A percentile compares a stretch with the other conserved stretches of the same genome.
Evolutionary conservation across 2,113 vertebrate genomes (phyloP).

Genomic region (Prunella himalayana): DNA sequence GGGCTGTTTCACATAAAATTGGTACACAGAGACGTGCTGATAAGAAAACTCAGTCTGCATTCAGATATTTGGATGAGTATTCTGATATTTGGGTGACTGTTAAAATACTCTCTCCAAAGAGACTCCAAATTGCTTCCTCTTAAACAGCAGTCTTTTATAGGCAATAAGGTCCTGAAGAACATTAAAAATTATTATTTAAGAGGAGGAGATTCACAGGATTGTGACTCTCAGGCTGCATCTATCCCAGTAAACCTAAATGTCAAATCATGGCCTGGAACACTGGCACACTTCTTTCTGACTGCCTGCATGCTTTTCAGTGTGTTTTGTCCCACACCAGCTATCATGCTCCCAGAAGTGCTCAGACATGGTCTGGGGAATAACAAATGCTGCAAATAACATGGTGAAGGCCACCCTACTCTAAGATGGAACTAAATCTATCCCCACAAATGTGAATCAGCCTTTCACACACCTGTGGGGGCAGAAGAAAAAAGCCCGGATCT

Average conservation of each 20-base stretch:
- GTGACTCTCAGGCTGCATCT: neutral
- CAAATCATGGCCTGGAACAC: neutral
- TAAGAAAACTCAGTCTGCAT: neutral
- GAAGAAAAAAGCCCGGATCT: neutral
- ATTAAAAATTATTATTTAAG: neutral
- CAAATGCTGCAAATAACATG: neutral
- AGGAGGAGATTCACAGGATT: neutral
- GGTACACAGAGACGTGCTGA: neutral
- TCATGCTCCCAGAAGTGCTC: neutral
- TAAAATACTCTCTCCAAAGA: neutral
- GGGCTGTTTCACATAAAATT: neutral
- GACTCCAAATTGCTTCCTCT: neutral
- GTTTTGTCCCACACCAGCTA: fast-evolving
- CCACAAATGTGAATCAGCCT: neutral
- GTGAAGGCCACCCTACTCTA: neutral
- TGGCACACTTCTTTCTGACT: neutral
- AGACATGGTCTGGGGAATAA: fast-evolving
- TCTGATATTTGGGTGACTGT: neutral
- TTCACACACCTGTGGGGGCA: neutral
- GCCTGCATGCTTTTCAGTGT: fast-evolving
- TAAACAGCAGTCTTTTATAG: neutral
- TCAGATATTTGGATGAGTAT: neutral
- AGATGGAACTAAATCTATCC: neutral
- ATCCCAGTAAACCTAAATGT: neutral
- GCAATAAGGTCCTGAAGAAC: neutral